Percentiles rank a stretch among this genome's conserved stretches.
These are phyloP conservation scores for Pegoplata infirma DNA, from an alignment of 2,888 invertebrate genomes.

Conservation along the genomic window DNA sequence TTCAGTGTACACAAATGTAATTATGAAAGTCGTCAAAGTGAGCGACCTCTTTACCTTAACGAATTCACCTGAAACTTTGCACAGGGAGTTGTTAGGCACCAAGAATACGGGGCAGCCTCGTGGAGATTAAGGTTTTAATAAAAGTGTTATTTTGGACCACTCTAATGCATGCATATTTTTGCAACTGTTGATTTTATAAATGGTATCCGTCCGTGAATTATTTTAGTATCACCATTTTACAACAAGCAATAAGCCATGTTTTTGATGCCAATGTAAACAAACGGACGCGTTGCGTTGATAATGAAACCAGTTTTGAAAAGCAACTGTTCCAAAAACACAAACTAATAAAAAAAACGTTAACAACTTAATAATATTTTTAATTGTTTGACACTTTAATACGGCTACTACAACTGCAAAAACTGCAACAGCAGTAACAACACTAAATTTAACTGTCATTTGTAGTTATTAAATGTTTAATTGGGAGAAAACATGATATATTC, in stretches of 20 bases:
- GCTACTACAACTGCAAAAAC: background rate
- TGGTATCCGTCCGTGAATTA: constrained; percentile 12
- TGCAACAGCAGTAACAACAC: constrained; percentile 1
- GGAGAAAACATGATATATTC: background rate
- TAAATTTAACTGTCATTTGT: constrained; percentile 45
- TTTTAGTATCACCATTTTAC: constrained; percentile 57
- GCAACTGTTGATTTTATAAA: constrained; percentile 18
- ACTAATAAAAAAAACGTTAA: constrained; percentile 26
- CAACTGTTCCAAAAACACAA: constrained; percentile 4
- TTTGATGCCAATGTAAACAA: constrained; percentile 33
- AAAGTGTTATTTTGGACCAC: too few species aligned
- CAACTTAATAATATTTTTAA: constrained; percentile 49
- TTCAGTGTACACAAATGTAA: too few species aligned
- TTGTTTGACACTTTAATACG: constrained; percentile 39
- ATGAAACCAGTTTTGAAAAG: constrained; percentile 35
- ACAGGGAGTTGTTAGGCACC: too few species aligned
- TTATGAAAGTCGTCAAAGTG: too few species aligned
- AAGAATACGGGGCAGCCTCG: too few species aligned
- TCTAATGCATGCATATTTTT: constrained; percentile 27
- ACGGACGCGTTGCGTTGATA: constrained; percentile 8
- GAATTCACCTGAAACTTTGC: too few species aligned
- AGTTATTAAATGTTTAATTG: constrained; percentile 64
- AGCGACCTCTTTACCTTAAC: too few species aligned
- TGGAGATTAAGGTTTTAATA: too few species aligned
- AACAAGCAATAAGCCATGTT: constrained; percentile 44